phyloP scores from a whole-genome alignment of 1,140 invertebrate species.

The Drosophila jambulina region DNA sequence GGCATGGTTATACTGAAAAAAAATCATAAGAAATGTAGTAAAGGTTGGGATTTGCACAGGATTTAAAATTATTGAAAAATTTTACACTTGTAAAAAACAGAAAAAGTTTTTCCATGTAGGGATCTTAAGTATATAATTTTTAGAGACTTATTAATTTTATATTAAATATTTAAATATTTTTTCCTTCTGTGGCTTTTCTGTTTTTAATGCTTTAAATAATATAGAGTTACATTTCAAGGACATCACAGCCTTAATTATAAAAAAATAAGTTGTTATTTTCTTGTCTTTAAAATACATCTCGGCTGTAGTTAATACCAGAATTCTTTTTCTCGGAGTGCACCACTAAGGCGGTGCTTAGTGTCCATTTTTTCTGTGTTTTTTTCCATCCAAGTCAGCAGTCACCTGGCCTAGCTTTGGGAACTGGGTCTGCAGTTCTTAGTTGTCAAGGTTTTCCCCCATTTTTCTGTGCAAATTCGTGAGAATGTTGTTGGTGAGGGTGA shows the following conservation, averaged over 20 bases:
- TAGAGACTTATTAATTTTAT: neutral
- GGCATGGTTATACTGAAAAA: conserved; percentile 39
- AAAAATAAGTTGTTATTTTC: neutral
- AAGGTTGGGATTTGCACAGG: no score
- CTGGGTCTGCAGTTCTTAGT: conserved; percentile 51
- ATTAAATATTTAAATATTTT: neutral
- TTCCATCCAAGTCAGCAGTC: conserved; percentile 24
- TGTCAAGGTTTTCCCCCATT: conserved; percentile 49
- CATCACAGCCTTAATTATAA: neutral
- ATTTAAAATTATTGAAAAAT: neutral
- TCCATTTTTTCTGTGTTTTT: neutral
- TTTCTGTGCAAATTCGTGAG: conserved; percentile 1
- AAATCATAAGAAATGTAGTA: neutral
- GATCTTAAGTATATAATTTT: neutral
- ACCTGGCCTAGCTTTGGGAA: conserved; percentile 38
- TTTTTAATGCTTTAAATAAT: neutral
- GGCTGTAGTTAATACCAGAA: neutral
- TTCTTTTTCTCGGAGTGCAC: neutral
- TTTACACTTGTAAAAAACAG: rapidly evolving
- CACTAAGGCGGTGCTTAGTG: conserved; percentile 16
- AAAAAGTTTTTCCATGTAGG: neutral
- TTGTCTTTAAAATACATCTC: neutral
- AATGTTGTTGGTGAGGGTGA: conserved; percentile 29
- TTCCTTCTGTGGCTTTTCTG: neutral
- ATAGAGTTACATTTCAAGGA: neutral